These are phyloP conservation scores for Rhingia campestris DNA, from an alignment of 2,888 invertebrate species.

Conservation along the genomic window DNA sequence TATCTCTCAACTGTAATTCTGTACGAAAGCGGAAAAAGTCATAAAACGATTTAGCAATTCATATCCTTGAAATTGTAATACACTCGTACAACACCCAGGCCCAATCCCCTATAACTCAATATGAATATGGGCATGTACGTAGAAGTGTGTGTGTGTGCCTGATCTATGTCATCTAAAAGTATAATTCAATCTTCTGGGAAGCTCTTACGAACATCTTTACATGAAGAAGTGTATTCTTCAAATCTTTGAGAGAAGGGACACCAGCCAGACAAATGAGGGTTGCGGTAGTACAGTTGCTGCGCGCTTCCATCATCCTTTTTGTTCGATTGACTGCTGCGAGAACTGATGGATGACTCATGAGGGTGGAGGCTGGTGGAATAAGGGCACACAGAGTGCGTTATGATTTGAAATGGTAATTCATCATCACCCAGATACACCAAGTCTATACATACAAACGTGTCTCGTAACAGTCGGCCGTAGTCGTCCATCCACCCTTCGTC, in stretches of 20 bases:
- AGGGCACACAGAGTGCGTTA: slow-evolving; percentile 40
- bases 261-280: slow-evolving; percentile 39
- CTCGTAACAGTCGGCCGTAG: background rate
- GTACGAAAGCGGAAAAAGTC: slow-evolving; percentile 65
- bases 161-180: slow-evolving; percentile 70
- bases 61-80: slow-evolving; percentile 71
- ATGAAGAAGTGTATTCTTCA: slow-evolving; percentile 54
- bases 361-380: slow-evolving; percentile 28
- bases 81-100: background rate
- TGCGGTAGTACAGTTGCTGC: slow-evolving; percentile 31
- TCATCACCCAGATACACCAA: slow-evolving; percentile 54
- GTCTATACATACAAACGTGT: slow-evolving; percentile 9
- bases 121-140: background rate
- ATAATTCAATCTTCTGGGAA: slow-evolving; percentile 67
- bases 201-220: slow-evolving; percentile 43
- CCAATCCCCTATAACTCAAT: background rate
- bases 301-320: slow-evolving; percentile 1
- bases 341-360: slow-evolving; percentile 63
- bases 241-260: slow-evolving; percentile 29
- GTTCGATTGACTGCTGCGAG: slow-evolving; percentile 55
- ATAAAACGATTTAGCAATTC: slow-evolving; percentile 71
- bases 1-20: slow-evolving; percentile 54
- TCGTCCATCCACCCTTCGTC: slow-evolving; percentile 64
- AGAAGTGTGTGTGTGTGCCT: slow-evolving; percentile 16
- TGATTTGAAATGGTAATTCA: slow-evolving; percentile 67